A percentile compares a stretch with the other conserved stretches of the same genome.
Evolutionary conservation across 2,113 vertebrate species (phyloP).

Genomic region (Prietella phreatophila): DNA sequence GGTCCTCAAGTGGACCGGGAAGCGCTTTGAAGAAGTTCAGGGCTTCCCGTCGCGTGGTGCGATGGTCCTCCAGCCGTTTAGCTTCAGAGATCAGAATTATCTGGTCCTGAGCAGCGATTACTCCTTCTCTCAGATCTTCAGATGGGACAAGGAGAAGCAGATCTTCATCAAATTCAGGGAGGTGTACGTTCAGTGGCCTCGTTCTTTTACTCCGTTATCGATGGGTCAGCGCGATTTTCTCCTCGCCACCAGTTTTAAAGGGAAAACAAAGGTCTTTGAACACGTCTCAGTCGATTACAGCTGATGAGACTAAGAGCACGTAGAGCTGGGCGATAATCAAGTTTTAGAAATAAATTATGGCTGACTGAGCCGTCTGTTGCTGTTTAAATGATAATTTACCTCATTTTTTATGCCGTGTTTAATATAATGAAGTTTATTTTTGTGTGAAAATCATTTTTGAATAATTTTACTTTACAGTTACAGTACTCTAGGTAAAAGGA

Average conservation of each 20-base stretch:
- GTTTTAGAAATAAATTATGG: neutral
- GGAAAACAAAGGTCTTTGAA: constrained; percentile 94
- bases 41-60: constrained; percentile 91
- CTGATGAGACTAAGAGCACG: constrained; percentile 70
- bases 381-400: neutral
- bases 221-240: constrained; percentile 90
- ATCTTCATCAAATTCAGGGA: constrained; percentile 90
- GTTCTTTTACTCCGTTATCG: constrained; percentile 87
- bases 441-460: neutral
- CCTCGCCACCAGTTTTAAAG: constrained; percentile 96
- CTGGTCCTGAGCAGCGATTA: constrained; percentile 94
- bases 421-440: neutral
- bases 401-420: neutral
- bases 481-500: neutral
- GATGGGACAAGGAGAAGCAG: constrained; percentile 87
- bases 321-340: constrained; percentile 16
- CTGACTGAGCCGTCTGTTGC: neutral
- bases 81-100: constrained; percentile 85
- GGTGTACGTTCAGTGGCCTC: constrained; percentile 92
- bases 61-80: constrained; percentile 92
- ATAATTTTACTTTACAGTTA: neutral
- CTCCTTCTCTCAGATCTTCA: constrained; percentile 94
- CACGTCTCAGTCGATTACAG: constrained; percentile 90
- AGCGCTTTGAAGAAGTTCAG: constrained; percentile 89
- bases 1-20: constrained; percentile 88